These are phyloP conservation scores for Melanogrammus aeglefinus DNA, from an alignment of 2,797 vertebrate genomes.

Conservation along the genomic window DNA sequence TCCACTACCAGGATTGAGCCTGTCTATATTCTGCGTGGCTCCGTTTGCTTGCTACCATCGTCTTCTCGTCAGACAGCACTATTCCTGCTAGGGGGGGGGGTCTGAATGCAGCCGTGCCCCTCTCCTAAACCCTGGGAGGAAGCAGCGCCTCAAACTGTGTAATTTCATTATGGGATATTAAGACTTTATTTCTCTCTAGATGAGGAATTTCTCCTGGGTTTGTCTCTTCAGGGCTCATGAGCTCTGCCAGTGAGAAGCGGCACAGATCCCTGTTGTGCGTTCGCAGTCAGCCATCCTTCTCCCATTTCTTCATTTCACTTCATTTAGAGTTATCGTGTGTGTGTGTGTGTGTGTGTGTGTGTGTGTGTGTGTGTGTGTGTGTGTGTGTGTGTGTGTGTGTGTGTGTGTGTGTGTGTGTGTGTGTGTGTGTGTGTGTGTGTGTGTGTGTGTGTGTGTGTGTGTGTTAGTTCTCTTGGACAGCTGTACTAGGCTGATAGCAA, in stretches of 20 bases:
- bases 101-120: conserved; percentile 39
- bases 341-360: too few relatives aligned
- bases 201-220: conserved; percentile 43
- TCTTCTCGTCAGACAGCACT: conserved; percentile 32
- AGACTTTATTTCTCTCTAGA: conserved; percentile 38
- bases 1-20: neutral
- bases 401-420: neutral
- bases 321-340: too few relatives aligned
- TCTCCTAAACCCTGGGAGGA: conserved; percentile 26
- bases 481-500: neutral
- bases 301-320: neutral
- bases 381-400: too few relatives aligned
- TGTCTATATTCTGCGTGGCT: neutral
- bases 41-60: conserved; percentile 14
- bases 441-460: neutral
- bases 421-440: too few relatives aligned
- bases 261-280: neutral
- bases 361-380: neutral
- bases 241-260: neutral
- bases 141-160: conserved; percentile 34
- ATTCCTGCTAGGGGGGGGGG: conserved; percentile 15
- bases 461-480: neutral
- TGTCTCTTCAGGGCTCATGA: conserved; percentile 17
- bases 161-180: conserved; percentile 58
- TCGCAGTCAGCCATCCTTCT: neutral